phyloP scores from a whole-genome alignment of 1,140 invertebrate species.

The Halotydeus destructor region DNA sequence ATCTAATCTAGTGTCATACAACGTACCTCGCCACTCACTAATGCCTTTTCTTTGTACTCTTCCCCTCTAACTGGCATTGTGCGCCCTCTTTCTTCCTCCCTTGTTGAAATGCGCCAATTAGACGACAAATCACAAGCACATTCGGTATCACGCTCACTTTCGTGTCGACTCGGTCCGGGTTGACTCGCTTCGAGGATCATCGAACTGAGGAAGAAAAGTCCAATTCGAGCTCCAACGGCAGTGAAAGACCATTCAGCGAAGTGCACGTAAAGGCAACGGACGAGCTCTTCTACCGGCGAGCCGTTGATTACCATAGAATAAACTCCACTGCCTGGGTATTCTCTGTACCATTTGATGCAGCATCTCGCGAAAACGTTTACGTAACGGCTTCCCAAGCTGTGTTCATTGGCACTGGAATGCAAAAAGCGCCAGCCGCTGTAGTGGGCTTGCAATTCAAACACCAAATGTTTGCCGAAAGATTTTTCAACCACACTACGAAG shows the following conservation, averaged over 20 bases:
- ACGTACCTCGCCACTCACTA: no score
- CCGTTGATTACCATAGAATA: slow-evolving; percentile 73
- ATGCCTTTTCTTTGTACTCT: no score
- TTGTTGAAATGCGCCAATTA: slow-evolving; percentile 1
- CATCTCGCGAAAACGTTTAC: neutral
- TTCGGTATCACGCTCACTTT: slow-evolving; percentile 61
- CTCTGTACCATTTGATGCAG: slow-evolving; percentile 48
- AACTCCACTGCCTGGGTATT: slow-evolving; percentile 54
- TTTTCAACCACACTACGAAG: slow-evolving; percentile 20
- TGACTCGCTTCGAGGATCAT: slow-evolving; percentile 52
- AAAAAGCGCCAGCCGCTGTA: slow-evolving; percentile 65
- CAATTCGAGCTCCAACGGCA: neutral
- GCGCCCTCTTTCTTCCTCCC: neutral
- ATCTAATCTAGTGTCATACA: no score
- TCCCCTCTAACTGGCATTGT: neutral
- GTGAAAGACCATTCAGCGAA: neutral
- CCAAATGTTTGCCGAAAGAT: slow-evolving; percentile 18
- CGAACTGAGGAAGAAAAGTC: slow-evolving; percentile 11
- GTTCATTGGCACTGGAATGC: slow-evolving; percentile 51
- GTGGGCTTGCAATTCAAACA: slow-evolving; percentile 37
- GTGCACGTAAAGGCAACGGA: slow-evolving; percentile 37
- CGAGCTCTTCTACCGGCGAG: slow-evolving; percentile 72
- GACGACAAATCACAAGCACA: slow-evolving; percentile 52
- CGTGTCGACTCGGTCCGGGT: slow-evolving; percentile 66
- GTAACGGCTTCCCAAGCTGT: slow-evolving; percentile 75